A percentile compares a stretch with the other conserved stretches of the same genome.
phyloP scores from a whole-genome alignment of 1,140 invertebrate species.

The Eupeodes corollae region DNA sequence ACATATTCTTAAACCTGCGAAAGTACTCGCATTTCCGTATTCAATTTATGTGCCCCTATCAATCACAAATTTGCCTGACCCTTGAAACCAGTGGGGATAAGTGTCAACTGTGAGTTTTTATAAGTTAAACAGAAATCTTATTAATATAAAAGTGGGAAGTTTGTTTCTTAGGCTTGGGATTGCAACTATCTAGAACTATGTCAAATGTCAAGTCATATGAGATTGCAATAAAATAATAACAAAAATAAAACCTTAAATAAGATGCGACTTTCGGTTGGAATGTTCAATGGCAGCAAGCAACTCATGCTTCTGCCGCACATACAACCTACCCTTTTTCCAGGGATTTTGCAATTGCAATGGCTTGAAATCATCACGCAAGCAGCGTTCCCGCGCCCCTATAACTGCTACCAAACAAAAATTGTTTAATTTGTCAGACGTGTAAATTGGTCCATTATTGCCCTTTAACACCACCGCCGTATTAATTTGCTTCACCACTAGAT shows the following conservation, averaged over 20 bases:
- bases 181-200: too few species aligned
- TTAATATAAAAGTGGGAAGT: too few species aligned
- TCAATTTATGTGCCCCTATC: too few species aligned
- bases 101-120: too few species aligned
- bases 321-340: constrained; percentile 85
- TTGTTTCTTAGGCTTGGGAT: too few species aligned
- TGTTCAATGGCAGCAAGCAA: constrained; percentile 77
- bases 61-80: too few species aligned
- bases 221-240: too few species aligned
- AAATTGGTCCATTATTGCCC: constrained; percentile 62
- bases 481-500: constrained; percentile 84
- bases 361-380: constrained; percentile 85
- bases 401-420: constrained; percentile 91
- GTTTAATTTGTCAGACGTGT: constrained; percentile 61
- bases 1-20: too few species aligned
- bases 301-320: constrained; percentile 80
- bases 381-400: constrained; percentile 81
- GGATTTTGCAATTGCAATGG: constrained; percentile 86
- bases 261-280: constrained; percentile 56
- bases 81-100: too few species aligned
- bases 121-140: too few species aligned
- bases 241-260: constrained; percentile 17
- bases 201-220: too few species aligned
- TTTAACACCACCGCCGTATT: constrained; percentile 85
- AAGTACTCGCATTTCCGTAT: too few species aligned